These are phyloP conservation scores for Galago senegalensis DNA, from an alignment of 2,797 vertebrate species.

Conservation along the genomic window DNA sequence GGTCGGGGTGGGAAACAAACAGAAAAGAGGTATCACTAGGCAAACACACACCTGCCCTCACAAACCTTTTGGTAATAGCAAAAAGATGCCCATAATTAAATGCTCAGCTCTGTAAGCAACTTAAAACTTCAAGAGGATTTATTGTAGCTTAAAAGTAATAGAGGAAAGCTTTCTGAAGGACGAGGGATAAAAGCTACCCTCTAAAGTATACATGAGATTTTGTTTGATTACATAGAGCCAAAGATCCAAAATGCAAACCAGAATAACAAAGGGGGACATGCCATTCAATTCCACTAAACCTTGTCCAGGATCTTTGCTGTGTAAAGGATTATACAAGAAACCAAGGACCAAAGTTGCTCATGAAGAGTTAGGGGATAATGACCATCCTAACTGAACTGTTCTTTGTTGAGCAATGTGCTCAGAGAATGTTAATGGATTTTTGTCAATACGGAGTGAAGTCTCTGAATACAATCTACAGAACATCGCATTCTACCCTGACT, in stretches of 20 bases:
- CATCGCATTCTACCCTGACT: neutral
- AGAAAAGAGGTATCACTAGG: neutral
- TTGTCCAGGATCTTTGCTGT: neutral
- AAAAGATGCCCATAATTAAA: neutral
- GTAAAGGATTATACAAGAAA: neutral
- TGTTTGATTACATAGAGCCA: neutral
- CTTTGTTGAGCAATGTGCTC: neutral
- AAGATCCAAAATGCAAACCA: slow-evolving; percentile 1
- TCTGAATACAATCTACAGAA: neutral
- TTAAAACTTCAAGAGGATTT: slow-evolving; percentile 20
- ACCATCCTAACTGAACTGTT: neutral
- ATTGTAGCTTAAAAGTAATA: neutral
- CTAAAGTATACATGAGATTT: neutral
- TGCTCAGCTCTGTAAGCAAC: neutral
- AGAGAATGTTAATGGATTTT: neutral
- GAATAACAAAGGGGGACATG: neutral
- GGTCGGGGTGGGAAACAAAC: neutral
- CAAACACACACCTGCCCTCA: neutral
- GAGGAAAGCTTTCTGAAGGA: slow-evolving; percentile 28
- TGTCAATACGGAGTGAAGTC: neutral
- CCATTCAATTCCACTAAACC: neutral
- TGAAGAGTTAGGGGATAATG: neutral
- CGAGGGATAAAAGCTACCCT: neutral
- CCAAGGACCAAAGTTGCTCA: neutral
- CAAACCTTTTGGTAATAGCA: neutral